Evolutionary conservation across 2,888 invertebrate species (phyloP), one percentile per base, ranked within the genome.

Genomic region (Andrena fulva): DNA sequence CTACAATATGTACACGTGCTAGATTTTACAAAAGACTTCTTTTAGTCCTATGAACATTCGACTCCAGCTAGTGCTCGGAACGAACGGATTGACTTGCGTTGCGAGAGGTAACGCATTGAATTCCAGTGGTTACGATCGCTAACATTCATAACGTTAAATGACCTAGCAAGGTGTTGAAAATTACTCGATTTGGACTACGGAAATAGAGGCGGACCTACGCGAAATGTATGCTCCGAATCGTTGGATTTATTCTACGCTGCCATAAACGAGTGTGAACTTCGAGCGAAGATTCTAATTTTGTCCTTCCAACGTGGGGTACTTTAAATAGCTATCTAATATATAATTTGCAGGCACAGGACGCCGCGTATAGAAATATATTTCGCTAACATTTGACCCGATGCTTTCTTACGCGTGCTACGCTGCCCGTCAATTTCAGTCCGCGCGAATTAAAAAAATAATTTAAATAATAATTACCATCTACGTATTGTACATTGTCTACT

Each of bases 1-100:
- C 12, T 73, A 63, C 35, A 1, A 42, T 80, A 80, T 73, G 27
- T 77, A 80, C 72, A 79, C 48, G 56, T 63, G 56, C 35, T 72
- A 63, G 56, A 73, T 35, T 50, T 67, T 80, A 79, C 70, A 80
- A 71, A 78, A 79, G 71, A 33, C 29, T 3, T 66, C 3, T 4
- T 12, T 80, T 54, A 67, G 12, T n/a, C n/a, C 75, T 74, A 35
- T 42, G 1, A 27, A 35, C 35, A 62, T 63, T 69, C 1, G 7
- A 64, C 12, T 31, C 42, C 54, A 33, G 3, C 31, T 67, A 52
- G 12, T 10, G 52, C 54, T 63, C 63, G 16, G 27, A 77, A 77
- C 42, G 8, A 63, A 77, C 52, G 20, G 20, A 20, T 20, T 12
- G 20, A 10, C 48, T 35, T 12, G 29, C 33, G 7, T 78, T 66